Conservation (phyloP, 2,888 invertebrate genomes). For the Scaeva pyrastri region DNA sequence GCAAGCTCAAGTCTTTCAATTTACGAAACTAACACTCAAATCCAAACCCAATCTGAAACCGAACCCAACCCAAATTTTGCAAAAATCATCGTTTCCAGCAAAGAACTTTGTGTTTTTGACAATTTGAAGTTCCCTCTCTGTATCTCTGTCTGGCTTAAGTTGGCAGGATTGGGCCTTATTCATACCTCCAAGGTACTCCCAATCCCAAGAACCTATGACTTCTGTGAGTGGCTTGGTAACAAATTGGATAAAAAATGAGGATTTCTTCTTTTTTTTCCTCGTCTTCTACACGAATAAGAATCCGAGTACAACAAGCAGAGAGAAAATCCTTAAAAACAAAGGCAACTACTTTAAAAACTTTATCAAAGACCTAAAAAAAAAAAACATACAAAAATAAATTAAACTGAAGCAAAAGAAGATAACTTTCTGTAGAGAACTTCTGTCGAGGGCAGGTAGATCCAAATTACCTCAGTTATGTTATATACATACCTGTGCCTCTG, state of each 20-base stretch:
- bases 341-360: slow-evolving; percentile 67
- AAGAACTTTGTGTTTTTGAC: slow-evolving; percentile 50
- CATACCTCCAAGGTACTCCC: neutral
- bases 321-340: slow-evolving; percentile 65
- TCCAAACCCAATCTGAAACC: too few species aligned
- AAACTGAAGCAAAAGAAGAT: neutral
- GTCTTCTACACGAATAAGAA: slow-evolving; percentile 12
- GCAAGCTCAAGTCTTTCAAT: slow-evolving; percentile 22
- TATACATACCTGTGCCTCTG: neutral
- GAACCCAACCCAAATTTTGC: neutral
- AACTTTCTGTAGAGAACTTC: slow-evolving; percentile 26
- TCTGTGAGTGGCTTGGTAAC: slow-evolving; percentile 53
- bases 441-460: slow-evolving; percentile 30
- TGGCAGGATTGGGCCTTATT: neutral
- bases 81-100: neutral
- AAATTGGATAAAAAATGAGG: slow-evolving; percentile 60
- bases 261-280: neutral
- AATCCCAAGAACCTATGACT: slow-evolving; percentile 30
- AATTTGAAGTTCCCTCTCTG: slow-evolving; percentile 37
- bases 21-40: neutral
- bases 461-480: slow-evolving; percentile 3
- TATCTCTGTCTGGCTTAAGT: neutral
- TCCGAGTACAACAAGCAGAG: neutral
- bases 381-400: slow-evolving; percentile 2
- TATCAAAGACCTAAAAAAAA: slow-evolving; percentile 14